Evolutionary conservation across 2,797 vertebrate species (phyloP).

Genomic region (Pteronotus mesoamericanus): DNA sequence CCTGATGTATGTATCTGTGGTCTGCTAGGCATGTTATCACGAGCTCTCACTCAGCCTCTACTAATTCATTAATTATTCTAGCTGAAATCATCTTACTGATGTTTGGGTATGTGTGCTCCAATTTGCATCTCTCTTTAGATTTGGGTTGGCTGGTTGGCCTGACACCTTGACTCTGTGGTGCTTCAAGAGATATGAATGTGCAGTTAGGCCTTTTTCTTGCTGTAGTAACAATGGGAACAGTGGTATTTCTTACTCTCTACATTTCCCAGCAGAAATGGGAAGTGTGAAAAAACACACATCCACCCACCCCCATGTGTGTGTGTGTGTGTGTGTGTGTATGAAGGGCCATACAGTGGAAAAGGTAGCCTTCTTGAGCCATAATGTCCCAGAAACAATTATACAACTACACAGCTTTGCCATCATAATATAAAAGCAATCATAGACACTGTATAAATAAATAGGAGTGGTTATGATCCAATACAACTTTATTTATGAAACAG

Average conservation of each 20-base stretch:
- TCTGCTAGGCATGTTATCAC: background rate
- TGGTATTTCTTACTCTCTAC: background rate
- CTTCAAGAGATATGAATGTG: background rate
- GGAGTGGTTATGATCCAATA: background rate
- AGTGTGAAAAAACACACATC: background rate
- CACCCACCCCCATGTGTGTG: background rate
- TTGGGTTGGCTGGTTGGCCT: background rate
- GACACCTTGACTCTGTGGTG: background rate
- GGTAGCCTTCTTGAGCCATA: background rate
- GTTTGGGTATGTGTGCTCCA: background rate
- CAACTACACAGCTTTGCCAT: background rate
- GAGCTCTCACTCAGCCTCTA: background rate
- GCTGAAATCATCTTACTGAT: background rate
- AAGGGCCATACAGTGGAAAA: background rate
- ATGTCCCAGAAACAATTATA: background rate
- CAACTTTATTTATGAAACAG: background rate
- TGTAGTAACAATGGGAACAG: background rate
- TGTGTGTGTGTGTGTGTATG: no score
- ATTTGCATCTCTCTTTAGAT: background rate
- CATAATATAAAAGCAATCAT: background rate
- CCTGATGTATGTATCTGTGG: background rate
- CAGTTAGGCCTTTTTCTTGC: background rate
- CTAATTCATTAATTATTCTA: background rate
- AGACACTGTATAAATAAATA: no score
- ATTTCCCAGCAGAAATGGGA: background rate